Base-by-base conservation (phyloP, 37 sponge, comb jelly and placozoan species). In the Spongia lamella region DNA sequence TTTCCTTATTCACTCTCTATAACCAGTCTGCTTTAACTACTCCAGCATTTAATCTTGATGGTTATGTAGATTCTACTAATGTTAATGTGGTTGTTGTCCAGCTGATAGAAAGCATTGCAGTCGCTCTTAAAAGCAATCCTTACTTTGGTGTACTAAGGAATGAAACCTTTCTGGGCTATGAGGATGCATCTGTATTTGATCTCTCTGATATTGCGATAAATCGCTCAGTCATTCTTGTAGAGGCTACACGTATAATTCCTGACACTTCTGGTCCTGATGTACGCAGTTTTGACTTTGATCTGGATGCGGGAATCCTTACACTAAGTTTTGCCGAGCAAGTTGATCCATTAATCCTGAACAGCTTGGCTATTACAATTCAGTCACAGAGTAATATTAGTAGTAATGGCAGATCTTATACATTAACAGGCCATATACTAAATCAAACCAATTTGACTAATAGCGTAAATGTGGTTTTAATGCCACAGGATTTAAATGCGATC, bases 311-410 rank as follows among this genome's bases (percentile, higher is more conserved):
- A 15, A 53, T 74, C 31, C 83, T 95, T 1, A 84, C 68, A 2
- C 77, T 95, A 27, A 69, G 50, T 20, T 95, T 81, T 38, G 51
- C 56, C 21, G 96, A 95, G 51, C 77, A 63, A n/a, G 81, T 95
- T 2, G 53, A 85, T 59, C 81, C 80, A 20, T 60, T 32, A 15
- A 67, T 75, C 7, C 79, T 90, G 61, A 73, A 73, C 68, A 65
- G 86, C 21, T 68, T 64, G 2, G 80, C 39, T 21, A 25, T 95
- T 37, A 82, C 80, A 1, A 77, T 95, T 38, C 92, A 88, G 40
- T 72, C 79, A 56, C 32, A 69, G 35, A 19, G n/a, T 25, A 53
- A 56, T 29, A 51, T 27, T 3, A 31, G 29, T 27, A 63, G 61
- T 1, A 79, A 82, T 67, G 40, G 20, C 2, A 32, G 35, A 20